Evolutionary conservation across 92 coral and sea anemone genomes (phyloP).

Genomic region (Epizoanthus illoricatus): DNA sequence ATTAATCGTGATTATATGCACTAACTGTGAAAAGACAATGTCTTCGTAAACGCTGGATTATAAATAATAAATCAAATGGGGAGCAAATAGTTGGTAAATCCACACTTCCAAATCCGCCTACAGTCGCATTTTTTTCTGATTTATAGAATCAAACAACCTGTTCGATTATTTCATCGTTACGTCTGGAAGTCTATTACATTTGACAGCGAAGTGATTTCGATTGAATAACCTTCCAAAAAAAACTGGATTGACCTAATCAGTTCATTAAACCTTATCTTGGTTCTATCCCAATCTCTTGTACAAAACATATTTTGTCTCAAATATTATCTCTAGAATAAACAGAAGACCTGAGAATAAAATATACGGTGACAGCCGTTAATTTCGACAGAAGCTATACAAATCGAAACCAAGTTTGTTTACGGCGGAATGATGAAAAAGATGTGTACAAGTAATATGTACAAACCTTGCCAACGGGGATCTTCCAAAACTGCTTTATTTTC

Average conservation of each 20-base stretch:
- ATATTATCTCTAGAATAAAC: conserved; percentile 14
- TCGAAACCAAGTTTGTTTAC: conserved; percentile 36
- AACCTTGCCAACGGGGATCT: conserved; percentile 99
- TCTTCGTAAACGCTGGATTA: conserved; percentile 56
- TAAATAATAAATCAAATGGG: conserved; percentile 78
- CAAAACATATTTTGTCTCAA: conserved; percentile 23
- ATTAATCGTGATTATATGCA: conserved; percentile 64
- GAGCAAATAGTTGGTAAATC: conserved; percentile 62
- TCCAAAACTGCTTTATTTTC: conserved; percentile 95
- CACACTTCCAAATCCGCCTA: conserved; percentile 24
- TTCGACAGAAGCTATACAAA: conserved; percentile 19
- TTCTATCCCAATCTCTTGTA: conserved; percentile 19
- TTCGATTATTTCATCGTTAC: neutral
- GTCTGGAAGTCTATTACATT: neutral
- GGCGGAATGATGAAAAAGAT: conserved; percentile 40
- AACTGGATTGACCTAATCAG: conserved; percentile 28
- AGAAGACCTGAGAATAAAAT: neutral
- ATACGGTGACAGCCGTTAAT: conserved; percentile 16
- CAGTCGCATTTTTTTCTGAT: neutral
- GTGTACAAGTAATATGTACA: conserved; percentile 64
- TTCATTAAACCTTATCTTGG: conserved; percentile 36
- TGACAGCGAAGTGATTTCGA: conserved; percentile 28
- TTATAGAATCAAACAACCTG: neutral
- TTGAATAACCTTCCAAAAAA: conserved; percentile 1
- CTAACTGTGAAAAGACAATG: conserved; percentile 70